Conservation (phyloP, 2,888 invertebrate species). For the Lamellibrachia satsuma region DNA sequence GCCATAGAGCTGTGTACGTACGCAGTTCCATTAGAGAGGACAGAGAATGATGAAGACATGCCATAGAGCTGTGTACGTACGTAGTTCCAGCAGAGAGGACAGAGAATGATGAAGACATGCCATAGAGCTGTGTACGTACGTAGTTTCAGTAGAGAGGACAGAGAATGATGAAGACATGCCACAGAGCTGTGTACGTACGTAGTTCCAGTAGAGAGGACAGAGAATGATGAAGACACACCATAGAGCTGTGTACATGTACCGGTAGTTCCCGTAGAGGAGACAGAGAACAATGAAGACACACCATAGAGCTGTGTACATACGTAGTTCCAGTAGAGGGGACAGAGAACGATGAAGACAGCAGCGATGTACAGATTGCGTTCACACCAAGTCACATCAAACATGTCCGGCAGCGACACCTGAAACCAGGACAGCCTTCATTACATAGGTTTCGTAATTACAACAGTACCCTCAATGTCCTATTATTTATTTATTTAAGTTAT, state of each 20-base stretch:
- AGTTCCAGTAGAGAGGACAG: neutral
- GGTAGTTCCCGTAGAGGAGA: constrained; percentile 23
- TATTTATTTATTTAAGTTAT: too few species aligned
- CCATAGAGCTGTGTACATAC: neutral
- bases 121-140: neutral
- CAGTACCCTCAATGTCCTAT: neutral
- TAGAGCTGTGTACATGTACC: neutral
- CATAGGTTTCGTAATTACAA: neutral
- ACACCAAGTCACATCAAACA: constrained; percentile 19
- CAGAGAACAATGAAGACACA: constrained; percentile 42
- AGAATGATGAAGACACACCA: too few species aligned
- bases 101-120: too few species aligned
- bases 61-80: neutral
- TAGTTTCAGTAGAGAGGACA: neutral
- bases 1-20: neutral
- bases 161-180: too few species aligned
- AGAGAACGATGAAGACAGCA: constrained; percentile 42
- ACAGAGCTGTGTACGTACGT: neutral
- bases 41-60: too few species aligned
- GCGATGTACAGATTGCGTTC: constrained; percentile 43
- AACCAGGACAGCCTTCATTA: neutral
- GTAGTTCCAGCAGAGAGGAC: neutral
- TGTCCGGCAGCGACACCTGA: constrained; percentile 27
- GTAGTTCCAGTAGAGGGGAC: constrained; percentile 43
- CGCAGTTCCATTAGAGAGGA: neutral